These are phyloP conservation scores for Dryas iulia DNA, from an alignment of 1,140 invertebrate species.

Conservation along the genomic window DNA sequence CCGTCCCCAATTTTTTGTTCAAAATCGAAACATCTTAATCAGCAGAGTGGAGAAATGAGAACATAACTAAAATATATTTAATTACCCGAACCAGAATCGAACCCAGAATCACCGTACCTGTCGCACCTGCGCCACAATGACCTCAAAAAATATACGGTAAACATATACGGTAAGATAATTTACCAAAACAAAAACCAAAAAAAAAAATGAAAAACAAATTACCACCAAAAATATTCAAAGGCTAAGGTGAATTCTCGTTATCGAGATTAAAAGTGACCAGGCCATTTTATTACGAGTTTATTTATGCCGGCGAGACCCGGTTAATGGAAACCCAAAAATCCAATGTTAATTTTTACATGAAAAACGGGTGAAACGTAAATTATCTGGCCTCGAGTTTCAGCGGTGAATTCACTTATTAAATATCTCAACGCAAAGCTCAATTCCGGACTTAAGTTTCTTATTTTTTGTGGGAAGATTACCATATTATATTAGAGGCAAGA, in stretches of 20 bases:
- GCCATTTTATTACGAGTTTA: slow-evolving; percentile 3
- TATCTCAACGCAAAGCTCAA: neutral
- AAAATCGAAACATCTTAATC: no score
- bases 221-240: neutral
- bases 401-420: neutral
- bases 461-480: neutral
- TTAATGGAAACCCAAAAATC: slow-evolving; percentile 4
- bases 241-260: neutral
- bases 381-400: neutral
- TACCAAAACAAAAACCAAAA: neutral
- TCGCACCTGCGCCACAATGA: neutral
- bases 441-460: neutral
- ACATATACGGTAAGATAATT: no score
- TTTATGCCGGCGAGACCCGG: slow-evolving; percentile 1
- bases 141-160: no score
- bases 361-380: slow-evolving; percentile 1
- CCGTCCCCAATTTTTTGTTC: no score
- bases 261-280: slow-evolving; percentile 4
- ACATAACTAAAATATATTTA: no score
- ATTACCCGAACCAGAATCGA: no score
- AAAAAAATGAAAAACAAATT: neutral
- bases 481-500: no score
- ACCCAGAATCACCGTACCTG: no score
- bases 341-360: neutral
- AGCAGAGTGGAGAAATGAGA: no score